Evolutionary conservation across 2,888 invertebrate genomes (phyloP), one percentile per base, ranked within the genome.

Genomic region (Marasmarcha lunaedactyla): DNA sequence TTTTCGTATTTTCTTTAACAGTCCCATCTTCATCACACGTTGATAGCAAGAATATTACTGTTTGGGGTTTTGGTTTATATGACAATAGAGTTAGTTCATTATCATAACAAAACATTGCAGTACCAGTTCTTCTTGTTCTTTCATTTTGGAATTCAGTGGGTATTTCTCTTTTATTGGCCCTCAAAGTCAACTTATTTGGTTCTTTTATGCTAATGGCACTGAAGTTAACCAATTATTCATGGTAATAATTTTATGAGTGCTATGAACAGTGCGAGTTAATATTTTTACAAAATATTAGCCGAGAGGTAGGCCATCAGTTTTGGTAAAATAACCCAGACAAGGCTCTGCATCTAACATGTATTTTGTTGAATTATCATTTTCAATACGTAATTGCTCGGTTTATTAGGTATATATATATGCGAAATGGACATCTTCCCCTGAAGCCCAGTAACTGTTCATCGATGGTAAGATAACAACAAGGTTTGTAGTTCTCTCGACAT

Each of bases 281-380:
- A 45, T 43, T 33, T 51, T 49, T 15, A 51, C 45, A 39, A 40
- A 45, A 36, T 43, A 51, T 38, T 49, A 47, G 10, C 47, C 49
- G 25, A 44, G 38, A 11, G 50, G 48, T 12, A 47, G n/a, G 5
- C 47, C 49, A 46, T 49, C 45, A 1, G 54, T 59, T 36, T 52
- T 43, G 1, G 48, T 55, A 39, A 42, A 47, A 42, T 45, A 55
- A 41, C 59, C 61, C 4, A 59, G 26, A 46, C 64, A 65, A 34
- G 61, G 61, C 37, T 50, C 54, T 14, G 53, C 55, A 49, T 54
- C 52, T 14, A 61, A 34, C 53, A 68, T 51, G 45, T 65, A 63
- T 14, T 44, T 48, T 20, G 61, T 63, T 13, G 39, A 44, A 38
- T 57, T 55, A 46, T 68, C 64, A 68, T 50, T 50, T 68, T 66